Percentiles rank a stretch among this genome's conserved stretches.
Evolutionary conservation across 2,113 vertebrate genomes (phyloP).

Genomic region (Crypturellus undulatus): DNA sequence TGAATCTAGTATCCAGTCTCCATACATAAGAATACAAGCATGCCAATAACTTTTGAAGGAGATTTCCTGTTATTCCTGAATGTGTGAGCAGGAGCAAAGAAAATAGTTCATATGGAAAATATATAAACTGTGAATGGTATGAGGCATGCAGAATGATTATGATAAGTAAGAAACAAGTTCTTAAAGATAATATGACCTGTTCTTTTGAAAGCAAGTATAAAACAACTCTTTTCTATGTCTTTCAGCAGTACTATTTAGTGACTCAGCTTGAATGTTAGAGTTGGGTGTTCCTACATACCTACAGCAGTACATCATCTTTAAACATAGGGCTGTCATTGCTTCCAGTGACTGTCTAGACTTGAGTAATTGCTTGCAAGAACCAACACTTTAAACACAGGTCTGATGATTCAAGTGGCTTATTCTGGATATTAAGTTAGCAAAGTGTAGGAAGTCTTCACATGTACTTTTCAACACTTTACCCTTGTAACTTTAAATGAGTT

Average conservation of each 20-base stretch:
- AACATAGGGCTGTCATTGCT: neutral
- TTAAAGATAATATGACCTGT: neutral
- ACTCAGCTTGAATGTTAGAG: neutral
- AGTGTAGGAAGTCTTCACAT: neutral
- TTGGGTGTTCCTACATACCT: neutral
- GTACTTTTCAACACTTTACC: neutral
- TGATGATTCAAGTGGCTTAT: neutral
- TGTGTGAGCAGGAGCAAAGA: neutral
- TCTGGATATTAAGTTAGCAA: neutral
- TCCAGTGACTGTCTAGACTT: neutral
- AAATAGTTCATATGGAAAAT: neutral
- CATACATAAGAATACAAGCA: fast-evolving
- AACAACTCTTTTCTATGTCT: neutral
- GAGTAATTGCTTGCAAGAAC: neutral
- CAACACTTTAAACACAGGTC: neutral
- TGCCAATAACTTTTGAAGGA: neutral
- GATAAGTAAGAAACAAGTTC: neutral
- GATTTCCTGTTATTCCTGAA: neutral
- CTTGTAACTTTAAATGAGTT: neutral
- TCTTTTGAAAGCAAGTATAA: neutral
- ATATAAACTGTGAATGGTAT: neutral
- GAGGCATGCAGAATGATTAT: neutral
- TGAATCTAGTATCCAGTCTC: neutral
- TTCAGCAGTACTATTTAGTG: neutral
- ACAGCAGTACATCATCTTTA: neutral